These are phyloP conservation scores for Enchytraeus crypticus DNA, from an alignment of 2,888 invertebrate species.

Conservation along the genomic window DNA sequence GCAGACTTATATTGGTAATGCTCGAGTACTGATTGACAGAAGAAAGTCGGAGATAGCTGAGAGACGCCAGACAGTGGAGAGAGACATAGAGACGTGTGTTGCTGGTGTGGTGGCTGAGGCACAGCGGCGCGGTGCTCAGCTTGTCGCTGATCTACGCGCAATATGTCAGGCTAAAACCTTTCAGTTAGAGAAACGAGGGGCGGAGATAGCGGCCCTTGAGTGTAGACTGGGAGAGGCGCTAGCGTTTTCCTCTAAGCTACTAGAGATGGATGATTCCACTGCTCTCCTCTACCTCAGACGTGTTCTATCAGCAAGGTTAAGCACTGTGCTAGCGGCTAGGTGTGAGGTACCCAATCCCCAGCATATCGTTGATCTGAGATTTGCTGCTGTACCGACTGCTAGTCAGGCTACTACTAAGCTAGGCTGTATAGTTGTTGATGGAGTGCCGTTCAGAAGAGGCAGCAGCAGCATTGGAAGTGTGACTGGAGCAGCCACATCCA, in stretches of 20 bases:
- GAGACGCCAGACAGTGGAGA: conserved; percentile 72
- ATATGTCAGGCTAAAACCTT: conserved; percentile 68
- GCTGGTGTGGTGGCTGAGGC: conserved; percentile 58
- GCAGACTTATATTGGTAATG: conserved; percentile 61
- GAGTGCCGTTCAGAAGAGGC: conserved; percentile 22
- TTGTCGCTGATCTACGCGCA: conserved; percentile 58
- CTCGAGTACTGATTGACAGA: conserved; percentile 68
- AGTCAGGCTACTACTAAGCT: conserved; percentile 11
- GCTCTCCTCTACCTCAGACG: conserved; percentile 40
- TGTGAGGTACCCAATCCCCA: conserved; percentile 45
- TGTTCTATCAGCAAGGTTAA: conserved; percentile 35
- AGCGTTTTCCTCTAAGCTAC: conserved; percentile 68
- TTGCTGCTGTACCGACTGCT: conserved; percentile 26
- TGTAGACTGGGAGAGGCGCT: conserved; percentile 81
- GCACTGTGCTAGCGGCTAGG: conserved; percentile 31
- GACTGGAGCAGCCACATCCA: not conserved
- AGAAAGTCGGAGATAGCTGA: conserved; percentile 73
- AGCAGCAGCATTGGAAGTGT: not conserved
- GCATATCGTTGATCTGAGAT: conserved; percentile 38
- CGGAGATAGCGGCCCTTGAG: conserved; percentile 70
- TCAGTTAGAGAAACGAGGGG: conserved; percentile 73
- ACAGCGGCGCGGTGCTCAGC: conserved; percentile 32
- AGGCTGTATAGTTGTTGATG: conserved; percentile 34
- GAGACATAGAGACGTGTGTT: conserved; percentile 71
- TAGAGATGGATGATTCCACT: conserved; percentile 50